A percentile compares a stretch with the other conserved stretches of the same genome.
Conservation (phyloP, 2,888 invertebrate genomes). For the Leucoma salicis region DNA sequence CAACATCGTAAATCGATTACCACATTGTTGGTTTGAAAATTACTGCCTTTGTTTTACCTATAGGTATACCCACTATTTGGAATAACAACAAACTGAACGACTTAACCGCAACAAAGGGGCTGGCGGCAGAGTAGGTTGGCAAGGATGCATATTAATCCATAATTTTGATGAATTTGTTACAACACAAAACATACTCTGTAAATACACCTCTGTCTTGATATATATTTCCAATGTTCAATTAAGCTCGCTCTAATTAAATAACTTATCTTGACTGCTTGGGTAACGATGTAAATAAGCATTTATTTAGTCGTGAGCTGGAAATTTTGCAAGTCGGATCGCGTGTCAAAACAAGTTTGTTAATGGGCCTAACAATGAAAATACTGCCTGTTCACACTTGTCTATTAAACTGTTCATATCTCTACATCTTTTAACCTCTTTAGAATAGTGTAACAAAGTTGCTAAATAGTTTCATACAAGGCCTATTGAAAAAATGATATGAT, state of each 20-base stretch:
- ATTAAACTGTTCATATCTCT: constrained; percentile 73
- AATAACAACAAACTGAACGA: constrained; percentile 43
- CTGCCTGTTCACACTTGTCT: constrained; percentile 74
- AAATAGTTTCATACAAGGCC: constrained; percentile 42
- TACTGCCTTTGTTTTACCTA: constrained; percentile 51
- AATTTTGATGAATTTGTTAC: constrained; percentile 62
- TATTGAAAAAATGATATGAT: constrained; percentile 42
- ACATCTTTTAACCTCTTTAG: constrained; percentile 63
- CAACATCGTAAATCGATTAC: constrained; percentile 37
- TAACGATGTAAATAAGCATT: constrained; percentile 66
- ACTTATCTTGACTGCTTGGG: constrained; percentile 64
- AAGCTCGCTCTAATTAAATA: constrained; percentile 70
- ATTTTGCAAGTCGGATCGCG: constrained; percentile 71
- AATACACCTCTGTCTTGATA: constrained; percentile 37
- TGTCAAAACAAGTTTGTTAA: constrained; percentile 76
- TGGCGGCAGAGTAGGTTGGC: background rate
- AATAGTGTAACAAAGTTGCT: constrained; percentile 45
- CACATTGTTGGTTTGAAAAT: constrained; percentile 41
- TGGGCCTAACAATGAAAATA: constrained; percentile 63
- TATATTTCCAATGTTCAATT: constrained; percentile 65
- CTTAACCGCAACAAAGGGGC: constrained; percentile 42
- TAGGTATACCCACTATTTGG: constrained; percentile 39
- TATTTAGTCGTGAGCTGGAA: constrained; percentile 67
- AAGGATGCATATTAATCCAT: constrained; percentile 39
- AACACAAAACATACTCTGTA: constrained; percentile 27